Evolutionary conservation across 2,888 invertebrate species (phyloP).

Genomic region (Microdon myrmicae): DNA sequence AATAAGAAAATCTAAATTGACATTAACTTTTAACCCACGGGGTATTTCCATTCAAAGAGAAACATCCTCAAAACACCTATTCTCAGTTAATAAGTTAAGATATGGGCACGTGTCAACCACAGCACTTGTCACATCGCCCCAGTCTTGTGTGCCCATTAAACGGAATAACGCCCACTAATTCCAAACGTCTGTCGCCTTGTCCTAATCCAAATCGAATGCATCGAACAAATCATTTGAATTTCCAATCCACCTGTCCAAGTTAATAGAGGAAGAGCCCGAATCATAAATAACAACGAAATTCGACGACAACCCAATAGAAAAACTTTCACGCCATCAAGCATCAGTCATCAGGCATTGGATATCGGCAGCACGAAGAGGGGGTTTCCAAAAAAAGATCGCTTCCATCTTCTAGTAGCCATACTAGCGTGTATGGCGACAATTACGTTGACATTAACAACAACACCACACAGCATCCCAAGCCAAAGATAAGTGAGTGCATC

Average conservation of each 20-base stretch:
- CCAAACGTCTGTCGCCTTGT: not conserved
- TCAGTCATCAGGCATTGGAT: no score
- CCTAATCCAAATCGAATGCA: slow-evolving; percentile 24
- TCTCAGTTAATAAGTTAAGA: no score
- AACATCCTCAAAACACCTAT: no score
- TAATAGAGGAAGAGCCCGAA: slow-evolving; percentile 1
- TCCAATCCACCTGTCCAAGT: slow-evolving; percentile 25
- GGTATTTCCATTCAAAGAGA: no score
- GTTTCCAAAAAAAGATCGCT: no score
- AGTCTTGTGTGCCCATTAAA: no score
- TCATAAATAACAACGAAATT: slow-evolving; percentile 30
- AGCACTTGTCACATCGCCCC: no score
- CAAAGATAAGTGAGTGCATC: slow-evolving; percentile 21
- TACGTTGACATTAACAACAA: slow-evolving; percentile 17
- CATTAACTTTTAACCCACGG: no score
- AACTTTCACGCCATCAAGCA: slow-evolving; percentile 40
- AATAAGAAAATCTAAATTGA: no score
- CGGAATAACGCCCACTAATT: slow-evolving; percentile 23
- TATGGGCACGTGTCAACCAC: no score
- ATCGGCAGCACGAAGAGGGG: no score
- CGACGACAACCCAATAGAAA: slow-evolving; percentile 40
- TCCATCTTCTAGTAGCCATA: no score
- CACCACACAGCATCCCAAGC: slow-evolving; percentile 49
- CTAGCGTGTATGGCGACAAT: slow-evolving; percentile 15
- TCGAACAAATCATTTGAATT: slow-evolving; percentile 27